Evolutionary conservation across 2,113 vertebrate species (phyloP).

Genomic region (Vulpes lagopus): DNA sequence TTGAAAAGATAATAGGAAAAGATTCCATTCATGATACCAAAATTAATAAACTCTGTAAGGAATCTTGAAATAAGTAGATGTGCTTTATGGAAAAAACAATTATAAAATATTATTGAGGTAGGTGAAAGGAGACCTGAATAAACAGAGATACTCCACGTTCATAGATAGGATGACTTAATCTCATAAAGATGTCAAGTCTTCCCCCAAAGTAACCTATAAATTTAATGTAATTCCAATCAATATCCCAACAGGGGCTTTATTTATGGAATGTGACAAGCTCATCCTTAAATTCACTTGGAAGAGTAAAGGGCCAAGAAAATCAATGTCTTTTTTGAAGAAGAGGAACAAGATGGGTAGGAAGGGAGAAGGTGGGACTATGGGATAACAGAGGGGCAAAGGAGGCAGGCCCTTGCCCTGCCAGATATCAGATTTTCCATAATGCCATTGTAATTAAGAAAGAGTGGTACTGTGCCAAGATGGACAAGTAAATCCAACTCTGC

Average conservation of each 20-base stretch:
- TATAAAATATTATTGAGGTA: conserved; percentile 49
- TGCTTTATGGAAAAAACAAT: conserved; percentile 9
- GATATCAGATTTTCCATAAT: not conserved
- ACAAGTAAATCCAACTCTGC: not conserved
- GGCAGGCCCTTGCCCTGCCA: not conserved
- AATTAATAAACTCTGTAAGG: conserved; percentile 35
- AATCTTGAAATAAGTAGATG: conserved; percentile 30
- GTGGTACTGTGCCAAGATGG: not conserved
- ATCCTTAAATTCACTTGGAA: conserved; percentile 30
- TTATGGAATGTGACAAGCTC: conserved; percentile 36
- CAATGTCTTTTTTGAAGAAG: not conserved
- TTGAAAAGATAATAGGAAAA: conserved; percentile 41
- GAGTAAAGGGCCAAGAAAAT: conserved; percentile 36
- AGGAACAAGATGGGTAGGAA: not conserved
- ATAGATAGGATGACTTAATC: not conserved
- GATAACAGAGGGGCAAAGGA: not conserved
- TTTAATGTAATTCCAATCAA: conserved; percentile 59
- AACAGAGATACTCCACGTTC: not conserved
- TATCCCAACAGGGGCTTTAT: conserved; percentile 32
- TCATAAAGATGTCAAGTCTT: conserved; percentile 29
- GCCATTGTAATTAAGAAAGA: not conserved
- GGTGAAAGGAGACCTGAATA: conserved; percentile 1
- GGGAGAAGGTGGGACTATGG: not conserved
- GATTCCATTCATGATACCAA: conserved; percentile 5
- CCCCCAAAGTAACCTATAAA: conserved; percentile 46